Percentiles rank a stretch among this genome's conserved stretches.
These are phyloP conservation scores for Eulemur rubriventer DNA, from an alignment of 2,797 vertebrate species.

Conservation along the genomic window DNA sequence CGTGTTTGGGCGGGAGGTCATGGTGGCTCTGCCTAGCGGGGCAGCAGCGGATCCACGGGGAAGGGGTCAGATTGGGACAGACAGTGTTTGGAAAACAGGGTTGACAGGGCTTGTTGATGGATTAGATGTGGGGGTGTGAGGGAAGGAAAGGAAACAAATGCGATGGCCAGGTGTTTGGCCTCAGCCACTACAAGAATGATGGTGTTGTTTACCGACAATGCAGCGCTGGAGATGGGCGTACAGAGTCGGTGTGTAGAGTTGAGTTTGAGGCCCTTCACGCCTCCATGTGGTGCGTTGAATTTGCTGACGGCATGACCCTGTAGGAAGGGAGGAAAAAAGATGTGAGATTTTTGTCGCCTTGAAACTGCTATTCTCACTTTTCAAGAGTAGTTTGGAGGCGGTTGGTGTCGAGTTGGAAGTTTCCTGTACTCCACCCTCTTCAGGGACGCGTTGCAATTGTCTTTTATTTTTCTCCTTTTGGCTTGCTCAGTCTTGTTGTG, in stretches of 20 bases:
- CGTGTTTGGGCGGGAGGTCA: not conserved
- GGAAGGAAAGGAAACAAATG: not conserved
- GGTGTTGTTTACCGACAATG: not conserved
- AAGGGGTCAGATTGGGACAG: not conserved
- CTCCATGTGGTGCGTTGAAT: not conserved
- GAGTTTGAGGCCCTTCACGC: not conserved
- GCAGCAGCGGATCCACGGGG: not conserved
- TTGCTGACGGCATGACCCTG: not conserved
- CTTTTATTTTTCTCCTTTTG: slow-evolving; percentile 63
- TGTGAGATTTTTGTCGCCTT: not conserved
- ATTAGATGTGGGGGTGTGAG: not conserved
- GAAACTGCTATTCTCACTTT: not conserved
- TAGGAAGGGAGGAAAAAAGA: not conserved
- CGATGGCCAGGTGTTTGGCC: not conserved
- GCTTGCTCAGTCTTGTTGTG: slow-evolving; percentile 70
- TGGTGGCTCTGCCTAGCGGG: not conserved
- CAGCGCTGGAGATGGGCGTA: not conserved
- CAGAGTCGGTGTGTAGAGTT: not conserved
- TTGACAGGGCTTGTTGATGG: not conserved
- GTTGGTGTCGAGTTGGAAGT: not conserved
- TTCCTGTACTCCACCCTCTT: not conserved
- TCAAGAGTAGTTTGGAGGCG: not conserved
- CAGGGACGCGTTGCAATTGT: slow-evolving; percentile 19
- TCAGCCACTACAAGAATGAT: not conserved
- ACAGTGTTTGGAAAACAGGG: not conserved